These are phyloP conservation scores for Penaeus vannamei DNA, from an alignment of 1,140 invertebrate species.

Conservation along the genomic window DNA sequence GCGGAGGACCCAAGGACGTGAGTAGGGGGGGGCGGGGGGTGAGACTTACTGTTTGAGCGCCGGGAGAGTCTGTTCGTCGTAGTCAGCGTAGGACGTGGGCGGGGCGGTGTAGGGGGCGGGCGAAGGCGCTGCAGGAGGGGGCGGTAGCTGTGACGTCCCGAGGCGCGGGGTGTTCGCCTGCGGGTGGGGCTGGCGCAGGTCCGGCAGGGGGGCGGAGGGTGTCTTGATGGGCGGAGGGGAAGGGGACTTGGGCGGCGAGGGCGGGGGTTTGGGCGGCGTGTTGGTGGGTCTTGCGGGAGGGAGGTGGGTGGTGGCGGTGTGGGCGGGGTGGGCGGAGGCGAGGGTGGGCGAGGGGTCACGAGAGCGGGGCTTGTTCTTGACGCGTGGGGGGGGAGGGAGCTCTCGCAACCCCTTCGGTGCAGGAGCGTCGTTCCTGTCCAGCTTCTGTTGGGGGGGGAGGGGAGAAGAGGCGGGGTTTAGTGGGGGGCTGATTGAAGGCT, in stretches of 20 bases:
- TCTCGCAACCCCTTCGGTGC: conserved; percentile 44
- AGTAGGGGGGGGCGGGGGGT: neutral
- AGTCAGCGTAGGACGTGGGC: conserved; percentile 83
- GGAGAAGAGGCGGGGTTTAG: neutral
- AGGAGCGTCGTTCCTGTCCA: conserved; percentile 66
- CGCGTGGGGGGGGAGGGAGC: conserved; percentile 62
- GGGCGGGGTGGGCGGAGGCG: conserved; percentile 30
- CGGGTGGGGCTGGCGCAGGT: neutral
- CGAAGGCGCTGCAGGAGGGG: conserved; percentile 9
- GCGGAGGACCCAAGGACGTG: neutral
- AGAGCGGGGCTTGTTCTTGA: conserved; percentile 38
- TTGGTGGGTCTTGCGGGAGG: neutral
- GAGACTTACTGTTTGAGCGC: conserved; percentile 83
- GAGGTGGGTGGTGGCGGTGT: conserved; percentile 44
- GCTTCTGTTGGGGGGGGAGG: conserved; percentile 3
- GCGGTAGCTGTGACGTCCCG: neutral
- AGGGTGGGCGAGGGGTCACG: conserved; percentile 10
- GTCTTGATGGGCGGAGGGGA: conserved; percentile 26
- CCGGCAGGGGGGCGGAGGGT: conserved; percentile 12
- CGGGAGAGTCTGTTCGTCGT: conserved; percentile 87
- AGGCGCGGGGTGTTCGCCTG: neutral
- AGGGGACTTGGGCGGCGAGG: neutral
- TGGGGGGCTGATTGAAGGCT: neutral
- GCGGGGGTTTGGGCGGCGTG: neutral
- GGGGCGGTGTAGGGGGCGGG: conserved; percentile 14